Percentiles rank a stretch among this genome's conserved stretches.
Evolutionary conservation across 2,888 invertebrate genomes (phyloP).

Genomic region (Elegia similella): DNA sequence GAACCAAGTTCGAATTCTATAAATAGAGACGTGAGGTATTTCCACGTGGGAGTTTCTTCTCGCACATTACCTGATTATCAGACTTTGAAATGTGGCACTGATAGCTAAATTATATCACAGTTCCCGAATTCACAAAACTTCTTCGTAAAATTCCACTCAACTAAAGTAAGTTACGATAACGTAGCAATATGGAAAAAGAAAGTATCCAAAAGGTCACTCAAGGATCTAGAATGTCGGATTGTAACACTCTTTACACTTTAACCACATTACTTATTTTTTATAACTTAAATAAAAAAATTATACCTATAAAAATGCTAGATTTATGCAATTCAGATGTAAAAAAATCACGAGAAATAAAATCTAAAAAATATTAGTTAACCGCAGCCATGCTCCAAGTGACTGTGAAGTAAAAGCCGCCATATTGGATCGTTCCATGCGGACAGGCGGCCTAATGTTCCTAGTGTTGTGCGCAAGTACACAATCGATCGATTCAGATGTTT

Average conservation of each 20-base stretch:
- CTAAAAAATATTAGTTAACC: conserved; percentile 55
- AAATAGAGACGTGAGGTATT: conserved; percentile 78
- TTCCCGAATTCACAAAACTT: conserved; percentile 44
- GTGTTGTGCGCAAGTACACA: conserved; percentile 71
- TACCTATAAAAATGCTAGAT: conserved; percentile 48
- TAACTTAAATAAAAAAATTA: conserved; percentile 56
- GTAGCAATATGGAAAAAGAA: conserved; percentile 76
- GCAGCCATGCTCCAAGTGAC: conserved; percentile 66
- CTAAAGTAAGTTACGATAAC: conserved; percentile 44
- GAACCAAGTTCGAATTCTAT: conserved; percentile 74
- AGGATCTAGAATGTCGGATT: conserved; percentile 71
- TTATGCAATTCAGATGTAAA: conserved; percentile 44
- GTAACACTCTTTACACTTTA: conserved; percentile 61
- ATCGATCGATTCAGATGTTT: conserved; percentile 46
- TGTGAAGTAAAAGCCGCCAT: conserved; percentile 75
- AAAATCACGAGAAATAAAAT: conserved; percentile 50
- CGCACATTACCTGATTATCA: conserved; percentile 65
- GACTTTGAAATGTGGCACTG: conserved; percentile 62
- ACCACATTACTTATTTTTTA: conserved; percentile 59
- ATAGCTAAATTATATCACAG: conserved; percentile 68
- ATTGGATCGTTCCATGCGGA: conserved; percentile 71
- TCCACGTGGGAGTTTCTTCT: conserved; percentile 78
- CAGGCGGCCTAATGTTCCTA: conserved; percentile 51
- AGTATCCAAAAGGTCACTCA: conserved; percentile 77
- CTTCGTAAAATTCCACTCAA: conserved; percentile 44